Percentiles rank a stretch among this genome's conserved stretches.
Evolutionary conservation across 2,888 invertebrate genomes (phyloP).

Genomic region (Tetrapedia diversipes): DNA sequence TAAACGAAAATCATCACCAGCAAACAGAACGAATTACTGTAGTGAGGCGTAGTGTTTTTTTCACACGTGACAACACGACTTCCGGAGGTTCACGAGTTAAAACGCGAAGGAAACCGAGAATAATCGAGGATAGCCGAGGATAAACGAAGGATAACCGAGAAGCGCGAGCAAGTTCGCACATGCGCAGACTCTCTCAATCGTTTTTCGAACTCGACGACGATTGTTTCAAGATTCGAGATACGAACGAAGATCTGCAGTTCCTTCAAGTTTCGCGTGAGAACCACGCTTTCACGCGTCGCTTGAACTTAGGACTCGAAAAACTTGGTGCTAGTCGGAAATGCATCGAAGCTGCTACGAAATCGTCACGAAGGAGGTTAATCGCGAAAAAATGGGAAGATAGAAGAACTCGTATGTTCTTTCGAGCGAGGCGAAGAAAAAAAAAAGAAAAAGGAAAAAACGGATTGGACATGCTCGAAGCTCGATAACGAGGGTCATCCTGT

Average conservation of each 20-base stretch:
- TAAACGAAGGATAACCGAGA: too few species aligned
- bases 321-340: constrained; percentile 46
- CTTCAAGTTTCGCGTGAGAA: constrained; percentile 45
- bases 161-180: constrained; percentile 6
- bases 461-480: constrained; percentile 8
- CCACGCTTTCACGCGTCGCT: constrained; percentile 47
- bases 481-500: constrained; percentile 27
- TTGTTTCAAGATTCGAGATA: neutral
- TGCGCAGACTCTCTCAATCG: too few species aligned
- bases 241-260: constrained; percentile 3
- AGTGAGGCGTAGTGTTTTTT: constrained; percentile 63
- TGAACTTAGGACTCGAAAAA: constrained; percentile 26
- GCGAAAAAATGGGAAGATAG: constrained; percentile 26
- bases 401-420: constrained; percentile 55
- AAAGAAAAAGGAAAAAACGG: constrained; percentile 4
- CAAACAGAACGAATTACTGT: constrained; percentile 59
- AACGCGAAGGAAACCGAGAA: neutral
- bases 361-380: neutral
- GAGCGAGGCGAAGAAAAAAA: constrained; percentile 22
- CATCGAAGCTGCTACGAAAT: constrained; percentile 31
- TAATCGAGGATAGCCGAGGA: neutral
- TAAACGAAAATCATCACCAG: constrained; percentile 33
- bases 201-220: neutral
- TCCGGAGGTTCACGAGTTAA: constrained; percentile 22
- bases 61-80: constrained; percentile 40